Base-by-base conservation (phyloP, 2,113 vertebrate species). In the Salvelinus alpinus region DNA sequence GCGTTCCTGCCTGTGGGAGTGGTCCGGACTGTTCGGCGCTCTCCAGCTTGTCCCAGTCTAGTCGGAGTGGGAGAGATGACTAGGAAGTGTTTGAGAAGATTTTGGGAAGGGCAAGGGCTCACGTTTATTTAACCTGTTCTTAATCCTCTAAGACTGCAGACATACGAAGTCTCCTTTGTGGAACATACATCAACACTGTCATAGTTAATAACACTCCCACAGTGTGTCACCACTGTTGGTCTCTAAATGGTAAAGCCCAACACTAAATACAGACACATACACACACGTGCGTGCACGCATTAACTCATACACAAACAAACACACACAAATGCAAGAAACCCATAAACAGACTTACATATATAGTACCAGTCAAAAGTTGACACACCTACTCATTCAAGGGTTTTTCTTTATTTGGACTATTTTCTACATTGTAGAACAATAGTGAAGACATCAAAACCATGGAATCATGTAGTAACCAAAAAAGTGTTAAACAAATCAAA, bases 41-140 rank as follows among this genome's bases (percentile, higher is more conserved):
- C 64, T 87, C 84, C 89, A 89, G 87, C 89, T 88, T 76, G 86
- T 75, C 80, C 87, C 64, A 90, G 84, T 82, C 79, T 73, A 70
- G 2, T 74, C 85, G 82, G 79, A 79, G 64, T 72, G 78, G 51
- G 75, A 80, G 73, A 77, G 74, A 82, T 76, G 85, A 88, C 85
- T 80, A 47, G 64, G 24, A 90, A 85, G 87, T 84, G 89, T 54
- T 84, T 84, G 80, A 82, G 84, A 84, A 82, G 74, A 87, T 83
- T 87, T 85, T 79, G 78, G 82, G 78, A 75, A 84, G 25, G 27
- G 27, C n/a, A n/a, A 1, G 60, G 8, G 60, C 12, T 9, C 20
- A 18, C 2, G 81, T 86, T 89, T 80, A 88, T 88, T 84, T 86
- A 87, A 88, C 87, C 86, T 69, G 71, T 47, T 48, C 86, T 88